A percentile compares a stretch with the other conserved stretches of the same genome.
phyloP scores from a whole-genome alignment of 1,140 invertebrate species.

The Chymomyza costata region DNA sequence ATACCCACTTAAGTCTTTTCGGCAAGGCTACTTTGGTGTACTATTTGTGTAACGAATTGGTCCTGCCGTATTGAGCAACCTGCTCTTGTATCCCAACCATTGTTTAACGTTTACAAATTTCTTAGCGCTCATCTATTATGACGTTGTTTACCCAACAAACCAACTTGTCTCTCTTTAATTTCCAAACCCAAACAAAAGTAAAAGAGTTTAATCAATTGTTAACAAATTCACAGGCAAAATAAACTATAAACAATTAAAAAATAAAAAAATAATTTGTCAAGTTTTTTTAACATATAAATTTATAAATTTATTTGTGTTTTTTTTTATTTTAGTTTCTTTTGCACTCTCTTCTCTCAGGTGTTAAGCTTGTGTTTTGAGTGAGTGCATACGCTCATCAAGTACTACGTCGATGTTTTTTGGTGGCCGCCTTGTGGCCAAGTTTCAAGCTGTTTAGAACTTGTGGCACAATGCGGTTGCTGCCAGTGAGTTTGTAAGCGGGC shows the following conservation, averaged over 20 bases:
- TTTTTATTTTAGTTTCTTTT: conserved; percentile 66
- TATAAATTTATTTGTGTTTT: conserved; percentile 48
- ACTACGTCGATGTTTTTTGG: conserved; percentile 32
- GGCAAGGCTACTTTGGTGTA: too few species aligned
- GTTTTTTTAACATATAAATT: conserved; percentile 41
- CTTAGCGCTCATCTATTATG: conserved; percentile 31
- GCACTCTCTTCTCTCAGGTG: conserved; percentile 68
- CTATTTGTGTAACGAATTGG: too few species aligned
- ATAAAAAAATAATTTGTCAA: conserved; percentile 35
- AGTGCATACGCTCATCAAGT: conserved; percentile 29
- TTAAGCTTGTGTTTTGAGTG: conserved; percentile 48
- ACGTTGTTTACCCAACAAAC: conserved; percentile 43
- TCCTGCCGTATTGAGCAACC: conserved; percentile 5
- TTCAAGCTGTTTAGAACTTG: conserved; percentile 25
- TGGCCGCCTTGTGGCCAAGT: conserved; percentile 7
- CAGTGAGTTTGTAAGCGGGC: conserved; percentile 47
- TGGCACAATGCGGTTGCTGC: not conserved
- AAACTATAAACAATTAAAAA: conserved; percentile 20
- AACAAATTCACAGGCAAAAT: conserved; percentile 55
- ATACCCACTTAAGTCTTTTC: too few species aligned
- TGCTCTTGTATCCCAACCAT: conserved; percentile 19
- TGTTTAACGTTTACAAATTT: conserved; percentile 20
- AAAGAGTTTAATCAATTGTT: conserved; percentile 60
- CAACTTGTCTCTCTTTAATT: conserved; percentile 30
- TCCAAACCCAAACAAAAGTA: conserved; percentile 20